Conservation (phyloP, 2,797 vertebrate species). For the Cynopterus sphinx region DNA sequence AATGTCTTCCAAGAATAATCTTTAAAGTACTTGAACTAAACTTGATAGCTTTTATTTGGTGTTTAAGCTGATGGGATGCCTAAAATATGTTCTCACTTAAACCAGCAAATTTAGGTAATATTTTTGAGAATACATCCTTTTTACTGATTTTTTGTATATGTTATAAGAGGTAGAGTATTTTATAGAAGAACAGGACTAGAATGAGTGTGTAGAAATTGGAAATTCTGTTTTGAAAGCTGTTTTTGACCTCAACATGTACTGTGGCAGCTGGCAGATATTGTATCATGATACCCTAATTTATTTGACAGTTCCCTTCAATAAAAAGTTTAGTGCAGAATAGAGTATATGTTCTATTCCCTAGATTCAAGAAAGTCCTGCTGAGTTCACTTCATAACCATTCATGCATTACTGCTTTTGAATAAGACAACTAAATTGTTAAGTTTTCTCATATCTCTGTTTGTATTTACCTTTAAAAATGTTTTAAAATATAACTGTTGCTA, state of each 20-base stretch:
- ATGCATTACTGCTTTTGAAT: neutral
- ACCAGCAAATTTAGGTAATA: neutral
- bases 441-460: neutral
- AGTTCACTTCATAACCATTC: neutral
- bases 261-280: neutral
- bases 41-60: neutral
- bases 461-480: neutral
- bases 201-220: neutral
- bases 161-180: neutral
- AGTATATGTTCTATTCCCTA: neutral
- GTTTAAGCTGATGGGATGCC: neutral
- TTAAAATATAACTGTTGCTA: neutral
- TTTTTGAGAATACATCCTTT: neutral
- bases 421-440: neutral
- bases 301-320: neutral
- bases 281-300: neutral
- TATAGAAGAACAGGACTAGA: neutral
- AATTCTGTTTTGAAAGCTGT: neutral
- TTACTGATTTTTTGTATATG: neutral
- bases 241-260: neutral
- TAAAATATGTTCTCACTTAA: neutral
- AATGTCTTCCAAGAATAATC: neutral
- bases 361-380: neutral
- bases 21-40: slow-evolving; percentile 1
- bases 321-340: neutral